Evolutionary conservation across 2,797 vertebrate genomes (phyloP).

Genomic region (Remorina albescens): DNA sequence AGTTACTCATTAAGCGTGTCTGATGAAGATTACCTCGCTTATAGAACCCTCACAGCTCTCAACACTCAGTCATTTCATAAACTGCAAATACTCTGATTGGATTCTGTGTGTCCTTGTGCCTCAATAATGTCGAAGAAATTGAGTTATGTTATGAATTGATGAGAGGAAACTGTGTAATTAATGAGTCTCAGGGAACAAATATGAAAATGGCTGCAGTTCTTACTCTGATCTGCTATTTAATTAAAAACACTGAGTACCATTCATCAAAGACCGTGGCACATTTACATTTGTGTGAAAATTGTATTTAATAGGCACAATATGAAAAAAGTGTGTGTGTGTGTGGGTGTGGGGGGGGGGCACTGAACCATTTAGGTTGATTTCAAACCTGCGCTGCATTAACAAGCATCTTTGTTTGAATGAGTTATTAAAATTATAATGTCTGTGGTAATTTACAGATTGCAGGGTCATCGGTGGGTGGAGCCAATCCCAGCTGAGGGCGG

Average conservation of each 20-base stretch:
- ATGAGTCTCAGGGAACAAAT: constrained; percentile 53
- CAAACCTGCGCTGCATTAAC: no score
- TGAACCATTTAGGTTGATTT: no score
- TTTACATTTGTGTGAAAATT: constrained; percentile 36
- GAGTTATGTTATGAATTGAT: constrained; percentile 58
- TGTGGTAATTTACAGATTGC: no score
- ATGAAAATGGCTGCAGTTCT: constrained; percentile 45
- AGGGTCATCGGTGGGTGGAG: no score
- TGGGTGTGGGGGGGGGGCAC: no score
- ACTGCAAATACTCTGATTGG: constrained; percentile 30
- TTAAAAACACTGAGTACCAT: constrained; percentile 53
- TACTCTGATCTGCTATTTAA: constrained; percentile 49
- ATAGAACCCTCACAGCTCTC: constrained; percentile 9
- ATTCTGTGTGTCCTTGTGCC: constrained; percentile 22
- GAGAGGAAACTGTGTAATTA: constrained; percentile 58
- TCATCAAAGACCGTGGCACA: constrained; percentile 37
- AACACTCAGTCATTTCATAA: constrained; percentile 39
- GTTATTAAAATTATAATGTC: no score
- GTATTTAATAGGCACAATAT: not conserved
- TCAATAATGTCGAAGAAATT: constrained; percentile 47
- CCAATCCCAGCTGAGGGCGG: no score
- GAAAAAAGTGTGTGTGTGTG: no score
- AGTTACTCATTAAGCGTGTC: constrained; percentile 34
- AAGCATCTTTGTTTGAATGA: no score
- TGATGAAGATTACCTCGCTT: constrained; percentile 39